These are phyloP conservation scores for Equus przewalskii DNA, from an alignment of 2,113 vertebrate genomes.

Conservation along the genomic window DNA sequence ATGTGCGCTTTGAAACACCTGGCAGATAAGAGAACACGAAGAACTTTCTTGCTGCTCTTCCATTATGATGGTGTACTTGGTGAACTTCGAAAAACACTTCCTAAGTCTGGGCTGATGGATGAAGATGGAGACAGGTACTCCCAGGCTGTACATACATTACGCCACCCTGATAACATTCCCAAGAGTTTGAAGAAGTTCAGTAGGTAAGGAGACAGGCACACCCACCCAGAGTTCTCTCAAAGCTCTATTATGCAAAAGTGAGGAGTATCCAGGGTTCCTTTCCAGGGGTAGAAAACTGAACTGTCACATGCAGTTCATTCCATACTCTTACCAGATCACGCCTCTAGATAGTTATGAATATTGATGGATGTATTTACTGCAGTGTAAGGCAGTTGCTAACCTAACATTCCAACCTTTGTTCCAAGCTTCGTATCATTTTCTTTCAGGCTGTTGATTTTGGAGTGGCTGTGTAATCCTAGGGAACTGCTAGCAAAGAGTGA, in stretches of 20 bases:
- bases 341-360: constrained; percentile 75
- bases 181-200: not conserved
- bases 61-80: not conserved
- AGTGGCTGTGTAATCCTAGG: constrained; percentile 78
- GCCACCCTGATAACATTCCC: not conserved
- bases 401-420: constrained; percentile 86
- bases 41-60: not conserved
- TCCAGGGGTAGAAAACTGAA: not conserved
- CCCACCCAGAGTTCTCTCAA: not conserved
- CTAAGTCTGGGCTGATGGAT: not conserved
- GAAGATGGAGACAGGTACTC: not conserved
- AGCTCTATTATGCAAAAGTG: not conserved
- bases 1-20: not conserved
- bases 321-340: constrained; percentile 78
- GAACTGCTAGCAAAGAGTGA: constrained; percentile 75
- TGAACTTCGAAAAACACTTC: not conserved
- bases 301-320: constrained; percentile 65
- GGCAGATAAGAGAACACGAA: not conserved
- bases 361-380: constrained; percentile 84
- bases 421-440: constrained; percentile 80
- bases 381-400: constrained; percentile 83
- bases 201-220: not conserved
- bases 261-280: not conserved
- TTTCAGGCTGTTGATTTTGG: constrained; percentile 87
- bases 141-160: not conserved